Conservation (phyloP, 1,140 invertebrate genomes). For the Charaxes varanes region DNA sequence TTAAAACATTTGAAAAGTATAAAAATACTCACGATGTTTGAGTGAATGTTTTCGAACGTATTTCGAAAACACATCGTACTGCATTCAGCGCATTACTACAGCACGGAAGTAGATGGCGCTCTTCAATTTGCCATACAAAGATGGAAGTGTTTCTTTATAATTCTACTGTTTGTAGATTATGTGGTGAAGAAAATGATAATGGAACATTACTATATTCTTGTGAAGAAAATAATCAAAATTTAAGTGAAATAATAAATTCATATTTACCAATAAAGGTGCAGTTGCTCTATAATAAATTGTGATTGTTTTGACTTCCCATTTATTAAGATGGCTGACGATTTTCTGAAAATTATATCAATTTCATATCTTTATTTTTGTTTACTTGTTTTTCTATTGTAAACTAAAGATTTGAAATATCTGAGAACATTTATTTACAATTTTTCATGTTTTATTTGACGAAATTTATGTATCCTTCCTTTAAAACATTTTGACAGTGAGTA, state of each 20-base stretch:
- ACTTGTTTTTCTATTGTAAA: constrained; percentile 4
- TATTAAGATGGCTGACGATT: constrained; percentile 50
- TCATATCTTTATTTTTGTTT: constrained; percentile 36
- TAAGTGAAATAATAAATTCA: constrained; percentile 79
- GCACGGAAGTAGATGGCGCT: constrained; percentile 59
- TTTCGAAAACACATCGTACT: not conserved
- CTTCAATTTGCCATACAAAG: constrained; percentile 20
- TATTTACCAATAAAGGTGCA: constrained; percentile 83
- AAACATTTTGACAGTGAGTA: not conserved
- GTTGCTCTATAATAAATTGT: constrained; percentile 55
- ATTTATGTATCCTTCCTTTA: too few species aligned
- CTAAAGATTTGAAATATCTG: not conserved
- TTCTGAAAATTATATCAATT: constrained; percentile 36
- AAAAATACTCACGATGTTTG: not conserved
- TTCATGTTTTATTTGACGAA: too few species aligned
- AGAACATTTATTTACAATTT: not conserved
- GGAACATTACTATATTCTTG: constrained; percentile 77
- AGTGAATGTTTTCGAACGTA: not conserved
- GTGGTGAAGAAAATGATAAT: constrained; percentile 81
- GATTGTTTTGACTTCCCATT: constrained; percentile 78
- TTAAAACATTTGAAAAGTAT: too few species aligned
- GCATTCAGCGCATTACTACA: too few species aligned
- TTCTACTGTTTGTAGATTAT: constrained; percentile 82
- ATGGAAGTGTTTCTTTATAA: constrained; percentile 76
- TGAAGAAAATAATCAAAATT: constrained; percentile 75